phyloP scores from a whole-genome alignment of 2,797 vertebrate genomes.

The Falco columbarius region DNA sequence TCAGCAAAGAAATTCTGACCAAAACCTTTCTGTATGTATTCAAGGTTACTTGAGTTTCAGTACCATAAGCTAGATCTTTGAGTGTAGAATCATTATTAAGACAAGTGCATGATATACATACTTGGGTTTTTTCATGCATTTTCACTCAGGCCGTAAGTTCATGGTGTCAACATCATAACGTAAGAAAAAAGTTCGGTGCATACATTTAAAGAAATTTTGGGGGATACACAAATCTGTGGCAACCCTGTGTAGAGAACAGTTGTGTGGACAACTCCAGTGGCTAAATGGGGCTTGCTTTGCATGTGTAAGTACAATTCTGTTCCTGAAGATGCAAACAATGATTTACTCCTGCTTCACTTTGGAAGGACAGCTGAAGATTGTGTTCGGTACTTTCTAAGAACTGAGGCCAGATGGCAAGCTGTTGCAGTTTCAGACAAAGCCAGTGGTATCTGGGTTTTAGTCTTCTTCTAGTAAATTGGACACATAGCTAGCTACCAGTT shows the following conservation, averaged over 20 bases:
- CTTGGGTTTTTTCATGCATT: neutral
- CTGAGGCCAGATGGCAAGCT: neutral
- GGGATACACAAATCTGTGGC: neutral
- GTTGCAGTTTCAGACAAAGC: neutral
- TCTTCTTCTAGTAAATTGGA: neutral
- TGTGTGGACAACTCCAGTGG: neutral
- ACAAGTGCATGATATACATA: neutral
- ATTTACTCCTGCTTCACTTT: neutral
- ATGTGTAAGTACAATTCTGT: neutral
- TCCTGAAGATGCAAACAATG: neutral
- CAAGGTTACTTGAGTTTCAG: neutral
- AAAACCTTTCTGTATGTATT: neutral
- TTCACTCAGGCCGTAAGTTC: neutral
- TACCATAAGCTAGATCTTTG: neutral
- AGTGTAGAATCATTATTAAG: neutral
- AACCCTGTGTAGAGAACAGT: neutral
- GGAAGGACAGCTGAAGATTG: neutral
- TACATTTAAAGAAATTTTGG: neutral
- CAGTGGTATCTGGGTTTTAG: neutral
- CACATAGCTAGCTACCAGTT: neutral
- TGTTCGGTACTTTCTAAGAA: neutral
- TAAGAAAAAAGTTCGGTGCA: neutral
- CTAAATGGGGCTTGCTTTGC: neutral
- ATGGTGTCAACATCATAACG: neutral
- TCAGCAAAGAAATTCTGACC: neutral